Percentiles rank a stretch among this genome's conserved stretches.
Conservation (phyloP, 1,140 invertebrate genomes). For the Rhopalosiphum maidis region DNA sequence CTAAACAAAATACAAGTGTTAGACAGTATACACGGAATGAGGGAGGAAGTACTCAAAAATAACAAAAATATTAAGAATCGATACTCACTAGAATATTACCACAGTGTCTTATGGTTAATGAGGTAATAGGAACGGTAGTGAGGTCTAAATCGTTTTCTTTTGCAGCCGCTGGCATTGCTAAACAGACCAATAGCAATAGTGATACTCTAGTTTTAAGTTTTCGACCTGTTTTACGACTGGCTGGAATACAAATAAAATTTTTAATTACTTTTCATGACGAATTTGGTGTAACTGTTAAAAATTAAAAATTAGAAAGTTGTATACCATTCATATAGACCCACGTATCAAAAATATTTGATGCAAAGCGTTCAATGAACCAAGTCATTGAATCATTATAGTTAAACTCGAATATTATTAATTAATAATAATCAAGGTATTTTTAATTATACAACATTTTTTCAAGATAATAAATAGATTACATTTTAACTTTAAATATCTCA, state of each 20-base stretch:
- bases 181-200: slow-evolving; percentile 18
- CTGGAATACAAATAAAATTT: slow-evolving; percentile 33
- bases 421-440: not conserved
- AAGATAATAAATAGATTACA: slow-evolving; percentile 10
- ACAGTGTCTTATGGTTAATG: slow-evolving; percentile 20
- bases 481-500: not conserved
- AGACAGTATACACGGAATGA: not conserved
- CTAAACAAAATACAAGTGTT: not conserved
- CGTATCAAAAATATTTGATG: not conserved
- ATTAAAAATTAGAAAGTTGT: not conserved
- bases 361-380: not conserved
- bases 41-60: not conserved
- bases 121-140: not conserved
- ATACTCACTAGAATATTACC: slow-evolving; percentile 2
- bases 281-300: not conserved
- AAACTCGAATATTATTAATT: not conserved
- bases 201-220: slow-evolving; percentile 42
- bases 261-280: not conserved
- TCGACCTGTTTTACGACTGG: slow-evolving; percentile 24
- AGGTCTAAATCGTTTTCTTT: not conserved
- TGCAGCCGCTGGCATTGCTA: slow-evolving; percentile 11
- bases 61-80: not conserved
- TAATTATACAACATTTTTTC: not conserved
- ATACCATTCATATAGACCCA: not conserved
- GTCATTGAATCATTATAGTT: not conserved